Evolutionary conservation across 2,888 invertebrate genomes (phyloP).

Genomic region (Diadegma fenestrale): DNA sequence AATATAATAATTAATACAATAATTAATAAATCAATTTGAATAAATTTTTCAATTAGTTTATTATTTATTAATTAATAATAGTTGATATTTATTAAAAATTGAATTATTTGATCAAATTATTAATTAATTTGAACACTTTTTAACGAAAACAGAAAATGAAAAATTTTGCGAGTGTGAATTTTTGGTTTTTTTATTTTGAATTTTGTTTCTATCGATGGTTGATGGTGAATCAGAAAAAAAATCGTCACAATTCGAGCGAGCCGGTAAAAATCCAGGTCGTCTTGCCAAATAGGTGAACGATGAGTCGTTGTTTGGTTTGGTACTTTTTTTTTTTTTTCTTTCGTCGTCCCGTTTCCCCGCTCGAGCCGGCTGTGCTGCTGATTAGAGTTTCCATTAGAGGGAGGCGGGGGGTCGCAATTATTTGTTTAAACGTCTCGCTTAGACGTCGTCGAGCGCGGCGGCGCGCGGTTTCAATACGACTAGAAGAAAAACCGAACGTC

Average conservation of each 20-base stretch:
- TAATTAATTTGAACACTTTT: no score
- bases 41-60: no score
- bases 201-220: not conserved
- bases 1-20: not conserved
- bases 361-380: constrained; percentile 20
- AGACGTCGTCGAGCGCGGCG: not conserved
- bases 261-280: constrained; percentile 56
- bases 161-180: not conserved
- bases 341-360: not conserved
- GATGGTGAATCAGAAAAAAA: constrained; percentile 43
- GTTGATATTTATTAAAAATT: no score
- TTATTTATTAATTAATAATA: no score
- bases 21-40: no score
- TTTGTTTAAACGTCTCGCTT: constrained; percentile 33
- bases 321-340: not conserved
- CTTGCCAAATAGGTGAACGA: constrained; percentile 47
- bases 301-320: constrained; percentile 29
- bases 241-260: constrained; percentile 17
- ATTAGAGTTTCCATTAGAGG: constrained; percentile 36
- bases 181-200: not conserved
- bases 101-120: no score
- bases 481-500: constrained; percentile 8
- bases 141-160: not conserved
- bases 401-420: constrained; percentile 20
- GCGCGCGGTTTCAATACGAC: not conserved